Evolutionary conservation across 2,113 vertebrate genomes (phyloP), one percentile per base, ranked within the genome.

Genomic region (Irena cyanogastra): DNA sequence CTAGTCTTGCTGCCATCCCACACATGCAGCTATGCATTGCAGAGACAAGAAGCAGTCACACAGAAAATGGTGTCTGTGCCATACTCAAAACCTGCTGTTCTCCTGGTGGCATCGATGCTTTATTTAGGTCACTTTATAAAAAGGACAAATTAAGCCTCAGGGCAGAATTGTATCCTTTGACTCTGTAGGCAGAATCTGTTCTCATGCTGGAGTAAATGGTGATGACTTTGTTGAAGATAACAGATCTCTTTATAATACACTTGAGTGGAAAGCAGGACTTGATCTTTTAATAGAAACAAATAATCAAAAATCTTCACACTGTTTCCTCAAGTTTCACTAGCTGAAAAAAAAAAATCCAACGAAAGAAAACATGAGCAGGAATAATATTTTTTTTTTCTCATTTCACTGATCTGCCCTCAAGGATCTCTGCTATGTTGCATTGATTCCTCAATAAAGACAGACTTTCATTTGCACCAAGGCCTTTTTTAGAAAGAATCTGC

Each of bases 81-180:
- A 90, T 57, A 20, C 37, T 84, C 6, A 24, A 88, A 91, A 88
- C 92, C 92, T 83, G 76, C 90, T 92, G 76, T 81, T 92, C 68
- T 92, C 63, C 82, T 93, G 87, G 83, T 96, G 72, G 49, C 65
- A 87, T 69, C 28, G 10, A 31, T 71, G 52, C 39, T 59, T 47
- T 94, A 91, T 94, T 93, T 96, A 93, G 94, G 92, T 83, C 95
- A 95, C 68, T 93, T 94, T 95, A 74, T 19, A 66, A 72, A 93
- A 94, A 95, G 85, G 63, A 85, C 66, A 93, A 90, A 93, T 78
- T 88, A 66, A n/a, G 60, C 92, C 56, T 83, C 22, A 8, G 75
- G 92, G 56, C 13, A 78, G 68, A 88, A 89, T 49, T 59, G 26
- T 35, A 94, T 85, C 63, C 47, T 88, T 86, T 88, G 82, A 59